Evolutionary conservation across 1,140 invertebrate genomes (phyloP).

Genomic region (Drosophila ananassae): DNA sequence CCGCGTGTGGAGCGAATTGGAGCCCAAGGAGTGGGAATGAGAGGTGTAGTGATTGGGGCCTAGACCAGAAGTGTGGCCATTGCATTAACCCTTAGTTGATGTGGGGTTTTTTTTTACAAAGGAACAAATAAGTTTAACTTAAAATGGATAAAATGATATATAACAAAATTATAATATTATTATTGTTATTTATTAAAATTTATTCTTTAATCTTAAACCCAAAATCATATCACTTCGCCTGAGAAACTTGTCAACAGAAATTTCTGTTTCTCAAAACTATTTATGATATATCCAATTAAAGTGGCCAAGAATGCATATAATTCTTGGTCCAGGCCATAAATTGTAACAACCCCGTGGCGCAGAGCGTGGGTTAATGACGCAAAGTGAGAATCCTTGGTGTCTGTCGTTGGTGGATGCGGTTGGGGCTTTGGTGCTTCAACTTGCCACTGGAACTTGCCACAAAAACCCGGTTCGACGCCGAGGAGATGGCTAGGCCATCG

Average conservation of each 20-base stretch:
- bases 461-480: constrained; percentile 23
- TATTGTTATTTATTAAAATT: too few relatives aligned
- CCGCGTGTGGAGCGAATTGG: constrained; percentile 8
- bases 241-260: constrained; percentile 8
- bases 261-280: constrained; percentile 27
- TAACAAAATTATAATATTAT: too few relatives aligned
- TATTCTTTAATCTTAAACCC: background rate
- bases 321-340: constrained; percentile 36
- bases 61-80: constrained; percentile 52
- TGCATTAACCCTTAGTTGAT: constrained; percentile 35
- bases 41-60: constrained; percentile 1
- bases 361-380: constrained; percentile 68
- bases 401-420: constrained; percentile 53
- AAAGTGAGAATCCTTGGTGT: constrained; percentile 50
- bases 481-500: constrained; percentile 31
- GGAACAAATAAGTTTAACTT: background rate
- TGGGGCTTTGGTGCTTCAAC: constrained; percentile 25
- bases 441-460: constrained; percentile 10
- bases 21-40: constrained; percentile 4
- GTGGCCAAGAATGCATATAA: constrained; percentile 33
- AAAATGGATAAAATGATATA: background rate
- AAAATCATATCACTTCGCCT: background rate
- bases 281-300: constrained; percentile 43
- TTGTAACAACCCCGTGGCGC: constrained; percentile 28
- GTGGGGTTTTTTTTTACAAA: background rate